These are phyloP conservation scores for Pogonophryne albipinna DNA, from an alignment of 2,797 vertebrate genomes.

Conservation along the genomic window DNA sequence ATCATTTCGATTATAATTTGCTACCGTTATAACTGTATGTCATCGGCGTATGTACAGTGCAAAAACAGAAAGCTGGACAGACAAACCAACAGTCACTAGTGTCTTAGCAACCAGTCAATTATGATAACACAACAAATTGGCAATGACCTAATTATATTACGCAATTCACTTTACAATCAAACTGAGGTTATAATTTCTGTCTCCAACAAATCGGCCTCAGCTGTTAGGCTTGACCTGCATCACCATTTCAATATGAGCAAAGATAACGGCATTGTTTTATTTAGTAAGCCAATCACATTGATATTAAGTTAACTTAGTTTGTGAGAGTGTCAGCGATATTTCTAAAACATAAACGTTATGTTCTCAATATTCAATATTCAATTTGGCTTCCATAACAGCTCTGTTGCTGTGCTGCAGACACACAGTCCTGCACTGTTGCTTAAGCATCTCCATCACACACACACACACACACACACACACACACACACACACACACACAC, in stretches of 20 bases:
- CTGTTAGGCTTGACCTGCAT: not conserved
- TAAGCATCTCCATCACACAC: conserved; percentile 61
- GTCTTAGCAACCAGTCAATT: not conserved
- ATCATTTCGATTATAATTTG: too few relatives aligned
- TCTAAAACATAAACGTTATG: conserved; percentile 37
- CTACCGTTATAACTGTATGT: too few relatives aligned
- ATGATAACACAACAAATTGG: not conserved
- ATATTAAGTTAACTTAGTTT: conserved; percentile 22
- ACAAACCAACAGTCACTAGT: not conserved
- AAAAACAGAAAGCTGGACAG: not conserved
- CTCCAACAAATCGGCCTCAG: not conserved
- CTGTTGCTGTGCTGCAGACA: conserved; percentile 32
- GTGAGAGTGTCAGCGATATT: conserved; percentile 16
- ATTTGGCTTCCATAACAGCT: conserved; percentile 43
- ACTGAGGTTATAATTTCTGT: conserved; percentile 7
- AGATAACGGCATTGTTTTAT: conserved; percentile 19
- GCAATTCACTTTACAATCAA: conserved; percentile 11
- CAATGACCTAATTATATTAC: not conserved
- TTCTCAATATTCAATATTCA: conserved; percentile 37
- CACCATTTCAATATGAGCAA: conserved; percentile 7
- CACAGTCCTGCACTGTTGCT: conserved; percentile 37
- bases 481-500: not conserved
- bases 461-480: conserved; percentile 2
- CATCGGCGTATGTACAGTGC: too few relatives aligned
- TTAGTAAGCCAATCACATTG: conserved; percentile 1